These are phyloP conservation scores for Selenia dentaria DNA, from an alignment of 2,888 invertebrate species.

Conservation along the genomic window DNA sequence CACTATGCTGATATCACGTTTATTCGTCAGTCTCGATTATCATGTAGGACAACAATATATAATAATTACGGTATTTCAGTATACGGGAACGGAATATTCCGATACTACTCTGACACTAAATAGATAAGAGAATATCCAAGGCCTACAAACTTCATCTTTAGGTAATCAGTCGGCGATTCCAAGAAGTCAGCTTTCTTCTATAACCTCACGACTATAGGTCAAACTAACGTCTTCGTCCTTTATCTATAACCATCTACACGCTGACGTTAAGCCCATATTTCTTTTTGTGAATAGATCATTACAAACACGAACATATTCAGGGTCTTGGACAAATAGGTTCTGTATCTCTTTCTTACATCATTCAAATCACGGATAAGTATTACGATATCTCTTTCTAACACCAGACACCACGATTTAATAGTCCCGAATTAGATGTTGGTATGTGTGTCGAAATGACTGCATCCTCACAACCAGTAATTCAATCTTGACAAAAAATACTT, in stretches of 20 bases:
- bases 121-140: slow-evolving; percentile 17
- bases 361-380: neutral
- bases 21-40: too few relatives aligned
- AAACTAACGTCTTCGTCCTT: slow-evolving; percentile 21
- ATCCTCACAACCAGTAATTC: slow-evolving; percentile 74
- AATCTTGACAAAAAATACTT: slow-evolving; percentile 63
- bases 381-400: slow-evolving; percentile 22
- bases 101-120: too few relatives aligned
- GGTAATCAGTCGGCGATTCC: neutral
- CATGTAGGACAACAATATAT: too few relatives aligned
- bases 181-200: slow-evolving; percentile 14
- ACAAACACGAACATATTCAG: slow-evolving; percentile 37
- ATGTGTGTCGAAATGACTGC: slow-evolving; percentile 76
- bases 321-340: slow-evolving; percentile 23
- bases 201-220: slow-evolving; percentile 15
- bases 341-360: slow-evolving; percentile 35
- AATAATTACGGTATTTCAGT: too few relatives aligned
- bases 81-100: too few relatives aligned
- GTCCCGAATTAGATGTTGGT: slow-evolving; percentile 74
- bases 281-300: slow-evolving; percentile 36
- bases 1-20: too few relatives aligned
- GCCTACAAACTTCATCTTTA: slow-evolving; percentile 6
- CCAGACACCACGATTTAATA: slow-evolving; percentile 31
- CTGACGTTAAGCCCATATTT: slow-evolving; percentile 30
- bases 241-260: slow-evolving; percentile 30